Evolutionary conservation across 2,888 invertebrate species (phyloP), one percentile per base, ranked within the genome.

Genomic region (Liodrosophila aerea): DNA sequence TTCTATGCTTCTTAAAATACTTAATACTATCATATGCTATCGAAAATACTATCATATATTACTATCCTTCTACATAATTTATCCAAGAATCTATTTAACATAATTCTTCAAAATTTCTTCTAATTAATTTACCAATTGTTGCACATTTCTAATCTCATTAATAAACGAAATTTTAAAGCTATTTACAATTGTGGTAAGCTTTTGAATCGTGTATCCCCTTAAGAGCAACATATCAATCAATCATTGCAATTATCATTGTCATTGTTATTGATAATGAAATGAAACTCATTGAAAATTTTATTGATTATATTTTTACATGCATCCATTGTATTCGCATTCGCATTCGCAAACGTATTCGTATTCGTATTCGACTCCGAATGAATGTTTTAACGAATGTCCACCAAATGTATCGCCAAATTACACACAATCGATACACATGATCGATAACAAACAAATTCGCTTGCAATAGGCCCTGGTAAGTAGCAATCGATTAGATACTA

Each of bases 401-500:
- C 76, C n/a, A n/a, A n/a, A n/a, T n/a, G 73, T 70, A 76, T 73
- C 63, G 73, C 69, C 75, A 40, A 31, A 50, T 22, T 33, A 43
- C 13, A 64, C 52, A 50, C 44, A 52, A 72, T 59, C 52, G 52
- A 64, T 53, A 50, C 27, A n/a, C n/a, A n/a, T n/a, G n/a, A 22
- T n/a, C 33, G 33, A 33, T 29, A 45, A 53, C 18, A 36, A 34
- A 34, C 34, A 34, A 71, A 70, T 54, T 59, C 43, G 65, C 52
- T 54, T 53, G 22, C 61, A 33, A 49, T 81, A 87, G 87, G 87
- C 87, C 36, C 76, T 87, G 87, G 87, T 87, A 87, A 87, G 87
- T 87, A 74, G 52, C 16, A 45, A 49, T 39, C 15, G 13, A 30
- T 31, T 5, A 56, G 34, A 13, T 0, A 33, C 41, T 7, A n/a